Evolutionary conservation across 2,888 invertebrate genomes (phyloP), one percentile per base, ranked within the genome.

Genomic region (Conops quadrifasciatus): DNA sequence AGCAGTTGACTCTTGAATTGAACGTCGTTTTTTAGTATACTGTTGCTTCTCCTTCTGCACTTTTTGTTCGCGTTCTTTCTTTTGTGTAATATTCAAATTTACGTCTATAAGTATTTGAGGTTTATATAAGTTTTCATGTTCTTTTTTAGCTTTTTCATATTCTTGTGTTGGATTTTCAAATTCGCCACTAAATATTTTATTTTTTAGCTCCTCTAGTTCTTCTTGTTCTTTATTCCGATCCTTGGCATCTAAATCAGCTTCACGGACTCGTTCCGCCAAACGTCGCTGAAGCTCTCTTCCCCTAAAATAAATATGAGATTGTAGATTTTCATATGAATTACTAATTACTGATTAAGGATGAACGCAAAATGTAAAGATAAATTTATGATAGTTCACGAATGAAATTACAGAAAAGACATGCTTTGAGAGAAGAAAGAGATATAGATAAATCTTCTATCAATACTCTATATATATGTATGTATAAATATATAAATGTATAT

Each of bases 221-320:
- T 92, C 93, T 80, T 91, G 92, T 86, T 99, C 98, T 80, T 92
- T 93, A 80, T 92, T 91, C 19, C 97, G 88, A 87, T 99, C 98
- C 79, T 94, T 91, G 62, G 91, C 92, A 87, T 99, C 99, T 9
- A 90, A 88, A 84, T 97, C 96, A 5, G 96, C 94, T 87, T 99
- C 99, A 77, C 95, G 92, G 76, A 97, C 95, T 76, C 98, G 89
- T 82, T 96, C 96, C 47, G 94, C 93, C 71, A 97, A 88, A n/a
- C 98, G 90, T 74, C 95, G 91, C 84, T 94, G 93, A 76, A 99
- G 87, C 84, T 96, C 96, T 83, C 95, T 92, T 70, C 95, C 94
- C 82, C 84, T 82, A 56, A 43, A 70, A 19, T 43, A 67, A 36
- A 7, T 36, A 36, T 4, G 9, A 9, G 9, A 36, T 36, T 4